These are phyloP conservation scores for Myodes glareolus DNA, from an alignment of 2,113 vertebrate species.

Conservation along the genomic window DNA sequence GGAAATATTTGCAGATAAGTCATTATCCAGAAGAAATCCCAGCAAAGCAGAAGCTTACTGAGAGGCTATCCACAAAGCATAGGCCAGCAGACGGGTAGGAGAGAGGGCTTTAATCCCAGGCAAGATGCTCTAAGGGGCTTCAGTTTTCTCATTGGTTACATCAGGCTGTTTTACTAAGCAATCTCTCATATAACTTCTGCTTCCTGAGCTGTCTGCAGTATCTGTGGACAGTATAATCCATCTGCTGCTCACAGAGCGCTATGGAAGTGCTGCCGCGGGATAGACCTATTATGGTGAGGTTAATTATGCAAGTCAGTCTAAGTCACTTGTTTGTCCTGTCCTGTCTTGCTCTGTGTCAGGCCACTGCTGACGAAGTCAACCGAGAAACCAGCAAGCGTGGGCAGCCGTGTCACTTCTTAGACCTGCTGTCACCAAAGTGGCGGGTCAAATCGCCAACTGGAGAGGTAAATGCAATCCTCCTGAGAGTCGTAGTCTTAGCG, in stretches of 20 bases:
- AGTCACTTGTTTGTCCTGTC: conserved; percentile 37
- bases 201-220: background rate
- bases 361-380: background rate
- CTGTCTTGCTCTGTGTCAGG: conserved; percentile 12
- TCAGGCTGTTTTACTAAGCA: background rate
- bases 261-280: background rate
- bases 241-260: background rate
- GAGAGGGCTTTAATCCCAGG: background rate
- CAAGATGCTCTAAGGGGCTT: background rate
- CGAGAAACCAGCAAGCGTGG: conserved; percentile 3
- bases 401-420: background rate
- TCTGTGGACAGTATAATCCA: background rate
- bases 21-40: conserved; percentile 26
- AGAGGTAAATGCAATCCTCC: background rate
- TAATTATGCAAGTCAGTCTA: conserved; percentile 36
- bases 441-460: background rate
- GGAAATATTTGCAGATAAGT: conserved; percentile 43
- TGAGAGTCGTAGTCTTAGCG: background rate
- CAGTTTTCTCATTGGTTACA: background rate
- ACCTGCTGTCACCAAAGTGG: background rate
- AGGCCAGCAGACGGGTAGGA: background rate
- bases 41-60: background rate
- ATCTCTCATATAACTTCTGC: background rate
- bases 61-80: background rate
- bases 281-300: background rate